phyloP scores from a whole-genome alignment of 2,113 vertebrate species.

The Abramis brama region DNA sequence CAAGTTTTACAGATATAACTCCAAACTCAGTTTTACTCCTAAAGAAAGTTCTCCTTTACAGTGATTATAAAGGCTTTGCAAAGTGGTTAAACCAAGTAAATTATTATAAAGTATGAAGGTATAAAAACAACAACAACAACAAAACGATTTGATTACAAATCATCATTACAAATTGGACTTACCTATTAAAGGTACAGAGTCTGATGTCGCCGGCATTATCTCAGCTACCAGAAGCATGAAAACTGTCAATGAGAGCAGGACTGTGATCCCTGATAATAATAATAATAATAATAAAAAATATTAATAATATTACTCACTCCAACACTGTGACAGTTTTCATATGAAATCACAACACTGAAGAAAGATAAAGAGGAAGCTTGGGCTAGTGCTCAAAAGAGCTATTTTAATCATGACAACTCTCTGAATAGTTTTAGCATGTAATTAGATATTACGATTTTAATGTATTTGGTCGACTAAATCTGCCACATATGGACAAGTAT shows the following conservation, averaged over 20 bases:
- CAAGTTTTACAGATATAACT: background rate
- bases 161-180: slow-evolving; percentile 57
- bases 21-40: background rate
- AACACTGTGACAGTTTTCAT: background rate
- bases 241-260: slow-evolving; percentile 91
- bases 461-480: no score
- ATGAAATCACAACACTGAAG: background rate
- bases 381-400: background rate
- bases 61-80: background rate
- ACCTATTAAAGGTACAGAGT: slow-evolving; percentile 96
- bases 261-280: slow-evolving; percentile 86
- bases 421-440: background rate
- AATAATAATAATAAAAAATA: background rate
- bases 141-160: background rate
- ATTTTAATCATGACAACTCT: background rate
- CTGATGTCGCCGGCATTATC: slow-evolving; percentile 95
- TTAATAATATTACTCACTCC: background rate
- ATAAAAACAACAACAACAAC: no score
- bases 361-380: background rate
- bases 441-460: no score
- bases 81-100: background rate
- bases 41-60: background rate
- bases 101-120: background rate
- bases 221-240: slow-evolving; percentile 96
- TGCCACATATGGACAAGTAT: background rate